Evolutionary conservation across 2,113 vertebrate genomes (phyloP).

Genomic region (Taurulus bubalis): DNA sequence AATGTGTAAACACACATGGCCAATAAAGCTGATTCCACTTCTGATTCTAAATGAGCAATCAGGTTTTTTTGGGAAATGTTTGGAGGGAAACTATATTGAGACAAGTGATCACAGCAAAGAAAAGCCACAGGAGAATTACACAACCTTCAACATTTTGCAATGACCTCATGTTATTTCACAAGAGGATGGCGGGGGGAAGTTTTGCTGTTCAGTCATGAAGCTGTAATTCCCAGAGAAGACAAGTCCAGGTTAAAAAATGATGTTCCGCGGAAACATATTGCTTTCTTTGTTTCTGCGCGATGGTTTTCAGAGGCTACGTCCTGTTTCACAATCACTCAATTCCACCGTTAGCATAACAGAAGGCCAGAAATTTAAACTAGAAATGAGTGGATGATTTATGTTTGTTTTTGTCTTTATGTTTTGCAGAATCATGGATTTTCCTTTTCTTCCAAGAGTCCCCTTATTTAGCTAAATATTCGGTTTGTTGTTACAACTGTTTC

Average conservation of each 20-base stretch:
- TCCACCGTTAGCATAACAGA: not conserved
- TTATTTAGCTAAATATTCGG: not conserved
- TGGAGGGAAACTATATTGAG: slow-evolving; percentile 4
- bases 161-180: slow-evolving; percentile 5
- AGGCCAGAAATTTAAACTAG: not conserved
- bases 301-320: not conserved
- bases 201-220: not conserved
- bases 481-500: not conserved
- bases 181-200: not conserved
- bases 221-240: slow-evolving; percentile 4
- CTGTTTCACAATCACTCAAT: not conserved
- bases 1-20: too few relatives aligned
- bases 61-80: not conserved
- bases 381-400: too few relatives aligned
- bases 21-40: too few relatives aligned
- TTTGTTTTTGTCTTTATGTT: not conserved
- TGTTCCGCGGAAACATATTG: not conserved
- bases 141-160: not conserved
- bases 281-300: too few relatives aligned
- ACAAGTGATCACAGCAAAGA: not conserved
- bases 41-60: not conserved
- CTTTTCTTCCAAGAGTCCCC: not conserved
- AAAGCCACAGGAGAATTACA: not conserved
- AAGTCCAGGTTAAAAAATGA: not conserved
- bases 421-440: not conserved